Conservation (phyloP, 2,797 vertebrate genomes). For the Gymnodraco acuticeps region DNA sequence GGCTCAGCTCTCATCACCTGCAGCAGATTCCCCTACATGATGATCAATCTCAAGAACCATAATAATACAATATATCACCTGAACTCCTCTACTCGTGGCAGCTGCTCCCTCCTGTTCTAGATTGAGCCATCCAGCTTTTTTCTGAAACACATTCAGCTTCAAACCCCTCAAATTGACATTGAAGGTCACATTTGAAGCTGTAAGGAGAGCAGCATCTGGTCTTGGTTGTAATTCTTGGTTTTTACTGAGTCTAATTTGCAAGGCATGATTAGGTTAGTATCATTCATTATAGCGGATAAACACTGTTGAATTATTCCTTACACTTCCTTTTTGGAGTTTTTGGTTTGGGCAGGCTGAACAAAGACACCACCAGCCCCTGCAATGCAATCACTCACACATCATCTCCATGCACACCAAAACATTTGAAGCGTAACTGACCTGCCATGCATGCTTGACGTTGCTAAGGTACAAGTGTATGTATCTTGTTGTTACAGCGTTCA, state of each 20-base stretch:
- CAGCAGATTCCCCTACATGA: constrained; percentile 7
- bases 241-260: neutral
- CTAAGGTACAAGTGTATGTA: neutral
- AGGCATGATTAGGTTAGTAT: neutral
- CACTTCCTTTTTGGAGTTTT: neutral
- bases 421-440: neutral
- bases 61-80: constrained; percentile 28
- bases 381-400: constrained; percentile 2
- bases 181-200: neutral
- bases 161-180: neutral
- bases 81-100: constrained; percentile 25
- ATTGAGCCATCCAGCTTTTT: neutral
- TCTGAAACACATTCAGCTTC: constrained; percentile 4
- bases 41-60: constrained; percentile 40
- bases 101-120: constrained; percentile 18
- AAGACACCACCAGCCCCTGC: neutral
- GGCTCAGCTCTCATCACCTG: constrained; percentile 18
- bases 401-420: neutral
- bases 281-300: neutral
- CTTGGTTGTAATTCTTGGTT: neutral
- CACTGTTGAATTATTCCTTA: neutral
- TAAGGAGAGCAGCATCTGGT: neutral
- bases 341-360: neutral
- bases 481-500: constrained; percentile 4
- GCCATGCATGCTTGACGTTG: neutral